Evolutionary conservation across 64 coral and sea anemone genomes (phyloP), one percentile per base, ranked within the genome.

Genomic region (Montipora sp.): DNA sequence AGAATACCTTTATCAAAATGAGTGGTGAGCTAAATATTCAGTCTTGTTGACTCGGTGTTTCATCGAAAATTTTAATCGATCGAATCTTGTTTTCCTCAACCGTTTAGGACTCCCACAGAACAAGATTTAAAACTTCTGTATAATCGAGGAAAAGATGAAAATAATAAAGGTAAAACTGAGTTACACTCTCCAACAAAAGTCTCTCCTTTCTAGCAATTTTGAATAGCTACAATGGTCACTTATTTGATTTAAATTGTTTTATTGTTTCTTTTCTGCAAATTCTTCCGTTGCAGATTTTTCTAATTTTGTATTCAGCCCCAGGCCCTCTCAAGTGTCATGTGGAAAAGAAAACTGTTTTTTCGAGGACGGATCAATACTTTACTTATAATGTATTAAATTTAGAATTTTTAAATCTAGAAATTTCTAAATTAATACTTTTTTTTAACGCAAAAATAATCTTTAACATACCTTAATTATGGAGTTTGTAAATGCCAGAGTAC

Each of bases 41-140:
- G 14, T 53, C 27, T 10, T 7, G 11, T 14, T 50, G 14, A 15
- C 5, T 21, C 47, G 12, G 3, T 44, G 12, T 22, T 22, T 71
- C 5, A 7, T 71, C 5, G 9, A 14, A 63, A 63, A 63, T 63
- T 63, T 63, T 63, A 16, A 6, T 7, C 36, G 36, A 36, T 36
- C 36, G 36, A 36, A 36, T 36, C 9, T 63, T 63, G 60, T 63
- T 63, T 63, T 4, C 14, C 13, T 63, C 8, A 2, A 36, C 36
- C 36, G 36, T 36, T 5, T 68, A 93, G 91, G 91, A 93, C 91
- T 36, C 91, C 91, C 10, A 93, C 91, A 78, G 91, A 87, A 53
- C 44, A 77, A n/a, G 91, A 93, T 80, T 51, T 87, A 15, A 93
- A 79, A 79, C 58, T 93, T 83, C 43, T 93, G 12, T 18, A 71